phyloP scores from a whole-genome alignment of 2,113 vertebrate genomes.

The Callipepla squamata region DNA sequence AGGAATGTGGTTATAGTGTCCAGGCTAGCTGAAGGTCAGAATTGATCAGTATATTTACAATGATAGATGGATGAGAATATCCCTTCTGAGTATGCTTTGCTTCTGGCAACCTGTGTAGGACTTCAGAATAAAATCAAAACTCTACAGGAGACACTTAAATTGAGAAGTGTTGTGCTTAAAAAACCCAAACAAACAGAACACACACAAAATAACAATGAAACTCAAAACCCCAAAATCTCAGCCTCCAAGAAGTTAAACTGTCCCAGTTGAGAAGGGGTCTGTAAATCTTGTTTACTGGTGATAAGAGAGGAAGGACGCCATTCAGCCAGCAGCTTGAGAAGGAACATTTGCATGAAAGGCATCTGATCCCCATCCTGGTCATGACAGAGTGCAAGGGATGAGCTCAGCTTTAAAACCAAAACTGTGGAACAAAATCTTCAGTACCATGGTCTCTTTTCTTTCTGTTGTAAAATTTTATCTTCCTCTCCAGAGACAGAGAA shows the following conservation, averaged over 20 bases:
- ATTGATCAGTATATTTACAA: constrained; percentile 10
- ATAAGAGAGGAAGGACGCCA: neutral
- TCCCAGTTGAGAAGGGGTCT: neutral
- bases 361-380: neutral
- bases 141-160: neutral
- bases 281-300: neutral
- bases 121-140: neutral
- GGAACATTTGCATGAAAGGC: neutral
- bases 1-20: neutral
- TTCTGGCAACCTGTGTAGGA: neutral
- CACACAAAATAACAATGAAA: neutral
- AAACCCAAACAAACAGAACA: neutral
- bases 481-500: neutral
- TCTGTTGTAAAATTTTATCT: neutral
- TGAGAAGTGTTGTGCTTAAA: neutral
- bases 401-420: too few species aligned
- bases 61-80: constrained; percentile 3
- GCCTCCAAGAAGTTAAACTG: neutral
- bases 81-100: neutral
- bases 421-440: neutral
- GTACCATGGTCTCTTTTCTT: neutral
- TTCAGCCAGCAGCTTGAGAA: neutral
- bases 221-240: neutral
- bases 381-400: neutral
- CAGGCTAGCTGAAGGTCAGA: neutral